Percentiles rank a stretch among this genome's conserved stretches.
These are phyloP conservation scores for Philereme transversata DNA, from an alignment of 2,888 invertebrate species.

Conservation along the genomic window DNA sequence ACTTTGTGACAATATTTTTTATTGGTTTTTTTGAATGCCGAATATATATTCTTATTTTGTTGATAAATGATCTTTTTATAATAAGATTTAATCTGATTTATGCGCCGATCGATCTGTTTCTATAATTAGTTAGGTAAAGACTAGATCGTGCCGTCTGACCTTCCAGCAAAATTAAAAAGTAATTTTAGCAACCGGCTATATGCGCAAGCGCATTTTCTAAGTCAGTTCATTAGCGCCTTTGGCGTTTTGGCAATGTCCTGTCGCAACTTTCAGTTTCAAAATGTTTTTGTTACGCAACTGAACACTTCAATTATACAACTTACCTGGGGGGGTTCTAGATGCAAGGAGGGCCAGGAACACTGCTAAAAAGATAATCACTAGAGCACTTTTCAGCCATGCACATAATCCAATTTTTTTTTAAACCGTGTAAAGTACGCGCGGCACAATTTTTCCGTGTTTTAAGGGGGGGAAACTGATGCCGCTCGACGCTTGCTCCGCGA, in stretches of 20 bases:
- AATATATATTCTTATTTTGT: conserved; percentile 4
- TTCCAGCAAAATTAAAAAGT: conserved; percentile 26
- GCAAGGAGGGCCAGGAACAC: conserved; percentile 67
- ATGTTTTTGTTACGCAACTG: conserved; percentile 52
- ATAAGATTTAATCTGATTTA: conserved; percentile 23
- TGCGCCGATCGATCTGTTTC: conserved; percentile 29
- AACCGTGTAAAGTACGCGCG: conserved; percentile 60
- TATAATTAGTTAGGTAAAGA: conserved; percentile 33
- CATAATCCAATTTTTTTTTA: conserved; percentile 71
- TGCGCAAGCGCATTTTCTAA: conserved; percentile 47
- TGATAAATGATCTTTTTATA: conserved; percentile 17
- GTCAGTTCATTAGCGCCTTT: conserved; percentile 55
- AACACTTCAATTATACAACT: conserved; percentile 42
- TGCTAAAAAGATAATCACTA: conserved; percentile 65
- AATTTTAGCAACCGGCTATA: conserved; percentile 24
- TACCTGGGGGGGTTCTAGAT: conserved; percentile 48
- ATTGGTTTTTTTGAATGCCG: background rate
- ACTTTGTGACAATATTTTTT: conserved; percentile 24
- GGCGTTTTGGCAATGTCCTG: conserved; percentile 52
- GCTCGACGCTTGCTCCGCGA: conserved; percentile 71
- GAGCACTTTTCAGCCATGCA: conserved; percentile 76
- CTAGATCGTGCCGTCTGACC: conserved; percentile 23
- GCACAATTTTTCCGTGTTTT: conserved; percentile 75
- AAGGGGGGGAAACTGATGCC: conserved; percentile 68
- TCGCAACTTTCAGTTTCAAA: conserved; percentile 60